Conservation (phyloP, 2,888 invertebrate species). For the Dryomyza anilis region DNA sequence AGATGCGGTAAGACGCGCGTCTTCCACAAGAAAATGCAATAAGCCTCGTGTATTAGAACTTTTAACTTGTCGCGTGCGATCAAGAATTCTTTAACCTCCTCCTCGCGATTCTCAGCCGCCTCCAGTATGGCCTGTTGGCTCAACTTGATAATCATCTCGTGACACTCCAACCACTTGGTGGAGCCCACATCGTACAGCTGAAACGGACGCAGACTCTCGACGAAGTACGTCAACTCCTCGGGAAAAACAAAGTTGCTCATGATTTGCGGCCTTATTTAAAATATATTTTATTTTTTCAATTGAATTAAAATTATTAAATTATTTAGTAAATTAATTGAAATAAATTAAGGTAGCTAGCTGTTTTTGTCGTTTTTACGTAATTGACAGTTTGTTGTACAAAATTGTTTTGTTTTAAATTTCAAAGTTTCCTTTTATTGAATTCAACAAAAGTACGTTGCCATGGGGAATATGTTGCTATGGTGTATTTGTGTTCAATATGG, state of each 20-base stretch:
- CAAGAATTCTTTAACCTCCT: slow-evolving; percentile 82
- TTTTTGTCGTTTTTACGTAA: too few relatives aligned
- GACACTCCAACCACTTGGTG: slow-evolving; percentile 80
- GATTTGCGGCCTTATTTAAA: not conserved
- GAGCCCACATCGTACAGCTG: slow-evolving; percentile 73
- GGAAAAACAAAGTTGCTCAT: slow-evolving; percentile 65
- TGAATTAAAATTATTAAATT: too few relatives aligned
- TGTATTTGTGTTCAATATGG: too few relatives aligned
- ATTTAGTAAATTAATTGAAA: not conserved
- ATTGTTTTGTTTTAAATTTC: not conserved
- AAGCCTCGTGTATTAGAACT: slow-evolving; percentile 80
- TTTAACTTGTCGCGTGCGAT: slow-evolving; percentile 64
- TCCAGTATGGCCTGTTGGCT: slow-evolving; percentile 88
- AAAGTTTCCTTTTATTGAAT: too few relatives aligned
- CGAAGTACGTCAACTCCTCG: slow-evolving; percentile 76
- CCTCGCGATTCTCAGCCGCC: slow-evolving; percentile 78
- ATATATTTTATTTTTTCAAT: not conserved
- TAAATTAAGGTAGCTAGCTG: slow-evolving; percentile 1
- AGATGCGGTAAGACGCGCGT: slow-evolving; percentile 79
- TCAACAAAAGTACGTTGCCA: too few relatives aligned
- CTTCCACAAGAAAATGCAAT: slow-evolving; percentile 84
- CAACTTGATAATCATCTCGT: slow-evolving; percentile 81
- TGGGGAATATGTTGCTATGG: too few relatives aligned
- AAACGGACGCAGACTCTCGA: slow-evolving; percentile 73
- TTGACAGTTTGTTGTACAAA: not conserved